Base-by-base conservation (phyloP, 1,140 invertebrate genomes). In the Calosoma granatense region DNA sequence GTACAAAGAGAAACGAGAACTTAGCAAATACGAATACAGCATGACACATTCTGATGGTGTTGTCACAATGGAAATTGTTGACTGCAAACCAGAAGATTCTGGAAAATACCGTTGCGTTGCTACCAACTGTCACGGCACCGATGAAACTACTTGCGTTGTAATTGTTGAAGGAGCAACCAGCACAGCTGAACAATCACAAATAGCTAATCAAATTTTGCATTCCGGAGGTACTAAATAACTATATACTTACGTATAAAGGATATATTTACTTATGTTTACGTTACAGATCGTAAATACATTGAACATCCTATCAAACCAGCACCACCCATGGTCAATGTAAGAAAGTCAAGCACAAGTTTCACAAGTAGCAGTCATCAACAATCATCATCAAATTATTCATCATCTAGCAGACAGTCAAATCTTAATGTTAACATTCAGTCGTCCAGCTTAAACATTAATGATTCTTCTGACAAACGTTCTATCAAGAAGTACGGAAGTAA, bases 41-140 rank as follows among this genome's bases (percentile, higher is more conserved):
- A 91, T 94, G 82, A 83, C 87, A 0, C 81, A 90, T 67, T 81
- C 90, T 1, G 92, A 95, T 70, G 97, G 96, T 62, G 94, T 99
- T 2, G 88, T 96, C 26, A 93, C 92, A 0, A 83, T 98, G 76
- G 97, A 99, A 79, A 97, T 99, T 57, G 82, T 92, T 41, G 92
- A 94, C 72, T 96, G 94, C 71, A 86, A 87, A 68, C 86, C 93
- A 0, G 86, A 88, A 62, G 97, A 99, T 74, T 94, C 94, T 59
- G 97, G 96, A 58, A 94, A 92, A 71, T 99, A 99, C 73, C 84
- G 81, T 19, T 98, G 95, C 70, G 81, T 90, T 3, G 97, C 97
- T 3, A 87, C 84, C 30, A 99, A 98, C 73, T 78, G 80, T 17
- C 87, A 97, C 60, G 97, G 97, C 63, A 84, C 84, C 19, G 93